Evolutionary conservation across 2,888 invertebrate genomes (phyloP), one percentile per base, ranked within the genome.

Genomic region (Hirtodrosophila confusa): DNA sequence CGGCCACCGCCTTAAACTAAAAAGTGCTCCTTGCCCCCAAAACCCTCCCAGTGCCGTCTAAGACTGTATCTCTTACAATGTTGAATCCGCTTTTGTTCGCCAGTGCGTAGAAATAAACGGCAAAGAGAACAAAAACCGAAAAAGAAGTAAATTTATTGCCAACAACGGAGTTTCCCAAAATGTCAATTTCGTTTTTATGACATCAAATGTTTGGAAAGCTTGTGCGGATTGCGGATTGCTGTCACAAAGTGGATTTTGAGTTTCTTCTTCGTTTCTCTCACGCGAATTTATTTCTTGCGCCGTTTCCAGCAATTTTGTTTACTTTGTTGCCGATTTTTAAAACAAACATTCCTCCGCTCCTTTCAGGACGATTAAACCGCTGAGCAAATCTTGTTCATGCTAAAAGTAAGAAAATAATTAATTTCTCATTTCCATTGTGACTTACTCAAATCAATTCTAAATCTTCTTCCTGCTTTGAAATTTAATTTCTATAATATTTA

Each of bases 121-220:
- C 36, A 50, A 55, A 33, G 37, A 61, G 50, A 39, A 36, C 48
- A 33, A 47, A 45, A 57, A 47, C 4, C 35, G 37, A 60, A 64
- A 31, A 55, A 53, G 76, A 45, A 43, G 43, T 36, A 56, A 68
- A 86, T 84, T 85, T 85, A 88, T 87, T 88, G 75, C 83, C 86
- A 73, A 66, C 76, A 60, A 69, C 74, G 83, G 71, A 88, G 77
- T 80, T 78, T 74, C 76, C 74, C 75, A 82, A 86, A 86, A 88
- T 88, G 86, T 88, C 86, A 88, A 88, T 86, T 88, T 78, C 73
- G 56, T 83, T 80, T 88, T 80, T 70, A 86, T 74, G 73, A 56
- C 89, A 73, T 83, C 72, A 88, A 88, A 86, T 88, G 85, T 76
- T 86, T 87, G 70, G 57, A 68, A 41, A 78, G 87, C 87, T 80